A percentile compares a stretch with the other conserved stretches of the same genome.
Evolutionary conservation across 1,140 invertebrate species (phyloP).

Genomic region (Nilaparvata lugens): DNA sequence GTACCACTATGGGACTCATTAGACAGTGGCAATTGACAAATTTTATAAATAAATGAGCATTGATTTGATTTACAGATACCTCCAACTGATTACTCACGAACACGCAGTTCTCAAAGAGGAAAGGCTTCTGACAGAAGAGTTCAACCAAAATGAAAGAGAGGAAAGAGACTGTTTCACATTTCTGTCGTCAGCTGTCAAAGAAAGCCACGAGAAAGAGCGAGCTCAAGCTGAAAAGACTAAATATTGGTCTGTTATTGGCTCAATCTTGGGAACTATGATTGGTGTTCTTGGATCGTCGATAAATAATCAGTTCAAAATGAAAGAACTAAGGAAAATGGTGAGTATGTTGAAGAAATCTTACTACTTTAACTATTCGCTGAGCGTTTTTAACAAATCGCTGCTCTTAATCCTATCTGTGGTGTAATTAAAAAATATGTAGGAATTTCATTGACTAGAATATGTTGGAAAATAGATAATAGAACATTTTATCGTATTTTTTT

Average conservation of each 20-base stretch:
- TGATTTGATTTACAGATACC: constrained; percentile 21
- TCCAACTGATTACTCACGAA: constrained; percentile 40
- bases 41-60: not conserved
- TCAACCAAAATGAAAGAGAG: constrained; percentile 36
- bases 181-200: constrained; percentile 55
- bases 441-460: too few relatives aligned
- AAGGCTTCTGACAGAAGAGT: constrained; percentile 20
- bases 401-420: too few relatives aligned
- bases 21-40: not conserved
- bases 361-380: too few relatives aligned
- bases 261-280: constrained; percentile 54
- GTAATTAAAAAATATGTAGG: too few relatives aligned
- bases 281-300: constrained; percentile 56
- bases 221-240: constrained; percentile 64
- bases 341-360: not conserved
- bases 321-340: constrained; percentile 50
- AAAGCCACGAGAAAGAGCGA: constrained; percentile 62
- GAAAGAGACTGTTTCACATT: constrained; percentile 56
- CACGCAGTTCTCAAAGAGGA: constrained; percentile 30
- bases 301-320: constrained; percentile 55
- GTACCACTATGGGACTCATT: too few relatives aligned
- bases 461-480: too few relatives aligned
- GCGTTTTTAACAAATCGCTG: too few relatives aligned
- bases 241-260: constrained; percentile 67
- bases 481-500: too few relatives aligned